A percentile compares a stretch with the other conserved stretches of the same genome.
Evolutionary conservation across 2,113 vertebrate species (phyloP).

Genomic region (Theristicus caerulescens): DNA sequence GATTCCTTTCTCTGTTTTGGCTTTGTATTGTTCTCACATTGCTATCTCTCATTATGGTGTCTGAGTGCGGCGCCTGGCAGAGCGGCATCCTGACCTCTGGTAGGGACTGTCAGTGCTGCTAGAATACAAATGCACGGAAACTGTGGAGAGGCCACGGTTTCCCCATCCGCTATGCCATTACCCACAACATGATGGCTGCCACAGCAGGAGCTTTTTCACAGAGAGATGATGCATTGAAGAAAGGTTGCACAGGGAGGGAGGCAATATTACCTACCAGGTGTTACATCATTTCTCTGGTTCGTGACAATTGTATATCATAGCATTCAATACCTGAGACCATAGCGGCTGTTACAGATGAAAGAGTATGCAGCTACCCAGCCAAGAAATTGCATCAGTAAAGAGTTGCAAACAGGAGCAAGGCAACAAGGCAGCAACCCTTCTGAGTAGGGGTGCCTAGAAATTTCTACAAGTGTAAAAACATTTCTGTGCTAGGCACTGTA

Average conservation of each 20-base stretch:
- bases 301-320: fast-evolving
- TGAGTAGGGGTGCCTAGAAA: neutral
- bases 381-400: neutral
- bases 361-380: neutral
- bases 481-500: neutral
- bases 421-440: neutral
- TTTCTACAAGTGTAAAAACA: neutral
- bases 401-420: neutral
- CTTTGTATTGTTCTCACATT: neutral
- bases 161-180: neutral
- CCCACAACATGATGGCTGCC: fast-evolving
- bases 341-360: neutral
- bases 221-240: neutral
- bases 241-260: neutral
- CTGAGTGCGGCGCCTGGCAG: neutral
- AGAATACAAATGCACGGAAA: neutral
- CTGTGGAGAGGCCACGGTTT: fast-evolving
- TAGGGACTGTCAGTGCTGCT: neutral
- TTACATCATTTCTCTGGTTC: neutral
- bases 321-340: neutral
- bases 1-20: neutral
- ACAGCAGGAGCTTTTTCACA: neutral
- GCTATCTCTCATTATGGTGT: fast-evolving
- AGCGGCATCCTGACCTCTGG: neutral
- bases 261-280: neutral